Evolutionary conservation across 2,888 invertebrate species (phyloP), one percentile per base, ranked within the genome.

Genomic region (Atethmia centrago): DNA sequence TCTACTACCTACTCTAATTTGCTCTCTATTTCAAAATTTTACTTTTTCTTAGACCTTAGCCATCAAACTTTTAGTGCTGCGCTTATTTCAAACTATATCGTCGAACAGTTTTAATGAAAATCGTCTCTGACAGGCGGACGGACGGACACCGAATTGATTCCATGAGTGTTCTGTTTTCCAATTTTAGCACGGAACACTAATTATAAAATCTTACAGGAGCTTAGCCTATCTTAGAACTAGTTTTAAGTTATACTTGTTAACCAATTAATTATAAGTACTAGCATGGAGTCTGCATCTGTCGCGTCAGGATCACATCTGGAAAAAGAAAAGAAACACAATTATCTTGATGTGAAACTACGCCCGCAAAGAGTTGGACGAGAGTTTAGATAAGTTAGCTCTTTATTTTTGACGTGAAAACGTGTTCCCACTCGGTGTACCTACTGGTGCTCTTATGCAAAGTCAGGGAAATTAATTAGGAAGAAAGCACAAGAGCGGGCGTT

Each of bases 171-270:
- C 42, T 40, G 14, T 66, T 25, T 61, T 55, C 28, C 2, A 31
- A 77, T 40, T 63, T 58, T 21, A 31, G 25, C 65, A 74, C 49
- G 74, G 40, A 61, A 61, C 74, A 65, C 55, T 55, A 79, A 82
- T 79, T 78, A 73, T 59, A 77, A 79, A 83, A 84, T 86, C 80
- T 85, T 88, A 87, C 77, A 76, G 49, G 66, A 83, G 74, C 84
- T 81, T 83, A 85, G 12, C 28, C 9, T 71, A 81, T 12, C 74
- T 80, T 87, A 85, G 40, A 73, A 62, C 66, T 95, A 88, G 70
- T 86, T n/a, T n/a, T 88, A 87, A 87, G 80, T 79, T 83, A 74
- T 42, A 77, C 16, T 53, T 40, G 25, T 81, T 62, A 69, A 61
- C 2, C 53, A 74, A 74, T 65, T 78, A 83, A 71, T n/a, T 55